phyloP scores from a whole-genome alignment of 2,797 vertebrate genomes.

The Gadopsis marmoratus region DNA sequence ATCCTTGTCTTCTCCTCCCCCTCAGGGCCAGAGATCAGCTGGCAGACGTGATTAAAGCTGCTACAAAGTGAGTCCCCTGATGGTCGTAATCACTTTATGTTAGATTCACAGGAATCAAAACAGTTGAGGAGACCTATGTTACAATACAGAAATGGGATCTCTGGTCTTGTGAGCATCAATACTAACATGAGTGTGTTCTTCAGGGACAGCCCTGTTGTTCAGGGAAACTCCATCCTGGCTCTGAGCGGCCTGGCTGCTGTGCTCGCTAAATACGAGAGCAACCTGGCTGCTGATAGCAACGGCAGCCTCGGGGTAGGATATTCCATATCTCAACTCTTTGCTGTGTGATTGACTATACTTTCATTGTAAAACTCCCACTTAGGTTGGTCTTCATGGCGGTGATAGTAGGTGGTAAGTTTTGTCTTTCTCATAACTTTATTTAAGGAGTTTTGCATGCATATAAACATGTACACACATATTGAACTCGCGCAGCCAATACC shows the following conservation, averaged over 20 bases:
- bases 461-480: no score
- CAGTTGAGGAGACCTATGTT: background rate
- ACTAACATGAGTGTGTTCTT: constrained; percentile 3
- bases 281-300: constrained; percentile 86
- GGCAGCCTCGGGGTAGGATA: constrained; percentile 84
- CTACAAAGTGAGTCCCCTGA: constrained; percentile 79
- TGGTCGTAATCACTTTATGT: background rate
- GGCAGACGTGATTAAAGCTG: constrained; percentile 90
- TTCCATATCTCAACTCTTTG: no score
- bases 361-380: no score
- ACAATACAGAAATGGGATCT: background rate
- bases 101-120: background rate
- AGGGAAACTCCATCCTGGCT: constrained; percentile 94
- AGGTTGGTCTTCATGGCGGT: no score
- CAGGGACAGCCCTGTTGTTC: constrained; percentile 96
- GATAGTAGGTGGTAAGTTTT: background rate
- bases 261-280: constrained; percentile 91
- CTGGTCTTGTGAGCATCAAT: background rate
- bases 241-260: constrained; percentile 91
- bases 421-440: no score
- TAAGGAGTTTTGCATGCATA: no score
- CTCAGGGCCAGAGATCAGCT: constrained; percentile 94
- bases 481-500: no score
- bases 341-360: no score
- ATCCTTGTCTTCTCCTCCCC: background rate